These are phyloP conservation scores for Oncopodura yosiiana DNA, from an alignment of 1,140 invertebrate species.

Conservation along the genomic window DNA sequence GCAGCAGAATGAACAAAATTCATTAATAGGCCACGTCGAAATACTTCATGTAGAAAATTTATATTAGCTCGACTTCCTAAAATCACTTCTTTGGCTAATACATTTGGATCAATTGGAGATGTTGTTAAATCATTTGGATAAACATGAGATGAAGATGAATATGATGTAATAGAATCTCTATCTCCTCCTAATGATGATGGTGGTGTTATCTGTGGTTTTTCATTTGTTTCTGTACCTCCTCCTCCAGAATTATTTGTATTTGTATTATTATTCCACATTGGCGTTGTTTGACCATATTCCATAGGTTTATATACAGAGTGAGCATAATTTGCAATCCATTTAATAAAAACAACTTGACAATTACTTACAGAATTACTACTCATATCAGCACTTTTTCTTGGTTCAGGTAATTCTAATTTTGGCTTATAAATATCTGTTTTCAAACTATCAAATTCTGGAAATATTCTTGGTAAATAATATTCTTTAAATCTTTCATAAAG, in stretches of 20 bases:
- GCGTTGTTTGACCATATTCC: conserved; percentile 18
- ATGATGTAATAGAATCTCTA: conserved; percentile 30
- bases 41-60: conserved; percentile 88
- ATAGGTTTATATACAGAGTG: conserved; percentile 44
- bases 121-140: conserved; percentile 37
- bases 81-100: conserved; percentile 61
- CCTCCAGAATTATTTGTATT: background rate
- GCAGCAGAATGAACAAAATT: conserved; percentile 78
- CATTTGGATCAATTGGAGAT: conserved; percentile 42
- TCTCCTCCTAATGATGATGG: conserved; percentile 28
- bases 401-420: conserved; percentile 43
- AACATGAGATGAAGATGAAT: conserved; percentile 21
- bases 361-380: conserved; percentile 50
- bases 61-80: conserved; percentile 83
- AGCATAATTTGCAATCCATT: conserved; percentile 77
- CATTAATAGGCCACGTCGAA: conserved; percentile 82
- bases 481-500: conserved; percentile 84
- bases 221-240: background rate
- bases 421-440: conserved; percentile 79
- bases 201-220: conserved; percentile 26
- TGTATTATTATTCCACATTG: conserved; percentile 4
- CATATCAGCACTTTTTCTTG: conserved; percentile 31
- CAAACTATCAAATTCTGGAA: conserved; percentile 68
- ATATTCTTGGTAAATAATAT: conserved; percentile 81
- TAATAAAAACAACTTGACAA: conserved; percentile 71